Evolutionary conservation across 2,797 vertebrate genomes (phyloP).

Genomic region (Coracias cyanogaster): DNA sequence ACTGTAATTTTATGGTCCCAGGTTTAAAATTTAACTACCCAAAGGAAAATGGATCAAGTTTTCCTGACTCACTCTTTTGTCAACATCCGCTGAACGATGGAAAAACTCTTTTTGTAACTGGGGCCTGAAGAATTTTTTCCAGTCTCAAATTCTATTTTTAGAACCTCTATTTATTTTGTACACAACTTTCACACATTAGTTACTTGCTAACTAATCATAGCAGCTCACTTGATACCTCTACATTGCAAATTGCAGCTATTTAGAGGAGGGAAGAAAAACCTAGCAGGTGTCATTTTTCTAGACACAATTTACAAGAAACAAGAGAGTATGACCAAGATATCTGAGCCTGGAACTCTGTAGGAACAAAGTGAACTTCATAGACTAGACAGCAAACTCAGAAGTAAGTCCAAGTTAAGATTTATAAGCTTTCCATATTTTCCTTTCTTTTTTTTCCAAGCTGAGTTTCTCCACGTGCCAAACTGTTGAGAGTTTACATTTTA

Average conservation of each 20-base stretch:
- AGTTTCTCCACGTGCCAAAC: constrained; percentile 58
- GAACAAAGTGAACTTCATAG: constrained; percentile 73
- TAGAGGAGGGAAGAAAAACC: constrained; percentile 75
- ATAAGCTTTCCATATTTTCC: constrained; percentile 72
- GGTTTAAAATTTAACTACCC: constrained; percentile 69
- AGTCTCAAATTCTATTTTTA: not conserved
- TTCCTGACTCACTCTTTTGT: constrained; percentile 15
- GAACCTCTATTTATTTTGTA: not conserved
- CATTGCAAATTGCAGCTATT: not conserved
- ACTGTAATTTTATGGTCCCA: constrained; percentile 50
- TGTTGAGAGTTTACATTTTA: constrained; percentile 73
- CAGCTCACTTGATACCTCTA: not conserved
- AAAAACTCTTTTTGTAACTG: not conserved
- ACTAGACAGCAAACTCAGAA: constrained; percentile 55
- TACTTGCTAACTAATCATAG: not conserved
- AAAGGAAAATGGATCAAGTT: constrained; percentile 58
- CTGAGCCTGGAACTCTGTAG: constrained; percentile 71
- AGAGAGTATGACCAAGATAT: constrained; percentile 68
- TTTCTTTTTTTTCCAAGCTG: constrained; percentile 68
- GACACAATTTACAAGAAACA: constrained; percentile 69
- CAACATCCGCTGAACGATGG: not conserved
- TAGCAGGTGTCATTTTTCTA: constrained; percentile 81
- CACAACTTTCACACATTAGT: not conserved
- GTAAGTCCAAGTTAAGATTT: constrained; percentile 72
- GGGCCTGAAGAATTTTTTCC: not conserved